Base-by-base conservation (phyloP, 2,888 invertebrate species). In the Drosophila meridionalis region DNA sequence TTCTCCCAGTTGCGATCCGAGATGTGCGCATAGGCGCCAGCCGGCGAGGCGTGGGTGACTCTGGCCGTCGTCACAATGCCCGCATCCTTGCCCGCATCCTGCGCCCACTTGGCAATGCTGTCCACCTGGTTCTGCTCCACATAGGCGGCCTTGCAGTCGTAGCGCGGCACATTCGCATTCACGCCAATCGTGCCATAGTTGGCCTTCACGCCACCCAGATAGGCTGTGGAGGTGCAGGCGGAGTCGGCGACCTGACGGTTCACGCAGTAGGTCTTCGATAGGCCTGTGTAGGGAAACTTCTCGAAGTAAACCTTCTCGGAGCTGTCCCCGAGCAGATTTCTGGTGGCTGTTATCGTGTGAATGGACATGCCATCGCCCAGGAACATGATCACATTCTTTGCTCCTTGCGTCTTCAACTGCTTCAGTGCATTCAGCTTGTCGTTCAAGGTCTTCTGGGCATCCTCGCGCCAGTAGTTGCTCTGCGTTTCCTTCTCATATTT, bases 221-320 rank as follows among this genome's bases (percentile, higher is more conserved):
- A 97, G 0, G 97, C 97, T 0, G 97, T 97, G 0, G 96, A 96
- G 1, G 97, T 96, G 88, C 96, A 97, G 0, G 97, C 97, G 0
- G 97, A 97, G 89, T 98, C 98, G 0, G 97, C 95, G 0, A 97
- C 97, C 93, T 97, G 96, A 7, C 94, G 94, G 84, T 97, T 95
- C 0, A 96, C 95, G 91, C 96, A 96, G 91, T 96, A 97, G 0
- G 97, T 96, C 95, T 97, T 93, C 30, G 93, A 87, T 7, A 93
- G 67, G 0, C 93, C 93, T n/a, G 91, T 78, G 78, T 94, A 94
- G 1, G 95, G 95, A 83, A 96, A 96, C 65, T 93, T 92, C 82
- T 96, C 96, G 90, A 96, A 96, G 48, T 93, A 93, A 0, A 96
- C 92, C 55, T 93, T 89, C n/a, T 93, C 92, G 60, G 95, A 94